These are phyloP conservation scores for Dolichopus griseipennis DNA, from an alignment of 2,888 invertebrate genomes.

Conservation along the genomic window DNA sequence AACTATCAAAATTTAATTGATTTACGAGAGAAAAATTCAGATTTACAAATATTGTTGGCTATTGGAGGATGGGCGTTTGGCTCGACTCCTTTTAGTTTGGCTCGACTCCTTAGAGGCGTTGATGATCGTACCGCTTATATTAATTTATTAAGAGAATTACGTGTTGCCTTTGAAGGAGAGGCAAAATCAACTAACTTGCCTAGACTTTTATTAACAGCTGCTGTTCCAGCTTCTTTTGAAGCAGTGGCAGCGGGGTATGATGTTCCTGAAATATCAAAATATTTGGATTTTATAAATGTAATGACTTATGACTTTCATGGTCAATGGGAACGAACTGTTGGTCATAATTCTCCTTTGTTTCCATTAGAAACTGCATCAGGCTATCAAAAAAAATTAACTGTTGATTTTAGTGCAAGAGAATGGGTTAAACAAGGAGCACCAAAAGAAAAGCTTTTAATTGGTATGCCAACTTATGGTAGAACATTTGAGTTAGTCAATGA, in stretches of 20 bases:
- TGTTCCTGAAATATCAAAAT: slow-evolving; percentile 87
- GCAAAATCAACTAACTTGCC: slow-evolving; percentile 80
- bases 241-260: slow-evolving; percentile 91
- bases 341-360: slow-evolving; percentile 85
- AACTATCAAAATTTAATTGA: slow-evolving; percentile 79
- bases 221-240: slow-evolving; percentile 88
- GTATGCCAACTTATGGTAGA: slow-evolving; percentile 90
- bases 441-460: slow-evolving; percentile 87
- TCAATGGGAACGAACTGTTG: slow-evolving; percentile 87
- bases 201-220: slow-evolving; percentile 70
- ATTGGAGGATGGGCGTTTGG: slow-evolving; percentile 97
- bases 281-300: slow-evolving; percentile 85
- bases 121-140: slow-evolving; percentile 81
- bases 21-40: slow-evolving; percentile 78
- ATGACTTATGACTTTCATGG: slow-evolving; percentile 96
- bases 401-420: slow-evolving; percentile 82
- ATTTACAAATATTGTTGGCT: slow-evolving; percentile 74
- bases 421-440: slow-evolving; percentile 92
- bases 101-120: slow-evolving; percentile 75
- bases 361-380: slow-evolving; percentile 81
- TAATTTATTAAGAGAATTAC: slow-evolving; percentile 70
- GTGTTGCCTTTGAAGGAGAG: slow-evolving; percentile 85
- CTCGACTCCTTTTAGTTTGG: slow-evolving; percentile 86
- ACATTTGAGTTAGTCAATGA: slow-evolving; percentile 81
- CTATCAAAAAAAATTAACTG: slow-evolving; percentile 87